phyloP scores from a whole-genome alignment of 2,113 vertebrate genomes.

The Elachura formosa region DNA sequence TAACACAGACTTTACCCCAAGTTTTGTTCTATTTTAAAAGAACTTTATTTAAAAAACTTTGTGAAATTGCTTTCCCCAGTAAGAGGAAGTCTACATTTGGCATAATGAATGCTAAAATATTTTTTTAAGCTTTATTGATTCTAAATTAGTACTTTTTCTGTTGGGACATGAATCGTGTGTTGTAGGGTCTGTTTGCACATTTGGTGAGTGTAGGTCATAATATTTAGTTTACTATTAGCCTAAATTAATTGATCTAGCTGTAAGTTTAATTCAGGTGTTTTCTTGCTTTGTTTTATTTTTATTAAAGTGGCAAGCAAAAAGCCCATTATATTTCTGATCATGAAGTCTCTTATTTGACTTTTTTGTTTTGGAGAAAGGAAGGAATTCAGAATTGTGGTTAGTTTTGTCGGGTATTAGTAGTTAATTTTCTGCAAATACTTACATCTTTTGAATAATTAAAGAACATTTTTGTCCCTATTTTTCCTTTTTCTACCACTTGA shows the following conservation, averaged over 20 bases:
- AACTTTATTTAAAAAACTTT: neutral
- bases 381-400: neutral
- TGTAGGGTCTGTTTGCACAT: neutral
- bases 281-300: neutral
- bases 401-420: neutral
- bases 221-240: neutral
- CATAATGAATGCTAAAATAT: neutral
- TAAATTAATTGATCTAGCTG: neutral
- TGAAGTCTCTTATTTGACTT: neutral
- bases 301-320: neutral
- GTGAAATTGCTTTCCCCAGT: neutral
- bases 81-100: neutral
- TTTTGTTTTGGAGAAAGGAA: neutral
- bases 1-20: constrained; percentile 18
- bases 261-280: neutral
- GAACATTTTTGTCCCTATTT: neutral
- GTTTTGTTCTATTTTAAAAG: neutral
- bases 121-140: neutral
- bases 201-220: neutral
- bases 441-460: neutral
- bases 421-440: neutral
- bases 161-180: neutral
- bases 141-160: neutral
- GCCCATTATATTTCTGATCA: neutral
- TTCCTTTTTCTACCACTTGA: neutral